Percentiles rank a stretch among this genome's conserved stretches.
Evolutionary conservation across 2,888 invertebrate species (phyloP).

Genomic region (Drosophila fungiperda): DNA sequence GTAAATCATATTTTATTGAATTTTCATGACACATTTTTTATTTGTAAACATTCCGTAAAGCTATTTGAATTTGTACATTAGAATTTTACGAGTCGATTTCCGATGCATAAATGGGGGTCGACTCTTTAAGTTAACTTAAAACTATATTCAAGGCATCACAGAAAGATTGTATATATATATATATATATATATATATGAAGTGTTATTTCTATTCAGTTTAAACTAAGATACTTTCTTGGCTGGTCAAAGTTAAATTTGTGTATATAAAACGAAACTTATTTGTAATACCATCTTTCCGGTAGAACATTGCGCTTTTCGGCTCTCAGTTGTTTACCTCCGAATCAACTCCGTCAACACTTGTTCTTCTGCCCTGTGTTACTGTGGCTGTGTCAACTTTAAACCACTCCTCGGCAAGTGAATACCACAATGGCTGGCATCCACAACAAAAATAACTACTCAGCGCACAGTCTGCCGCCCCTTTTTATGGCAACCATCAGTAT

Average conservation of each 20-base stretch:
- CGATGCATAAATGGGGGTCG: neutral
- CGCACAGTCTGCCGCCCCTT: constrained; percentile 76
- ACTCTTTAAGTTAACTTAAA: constrained; percentile 11
- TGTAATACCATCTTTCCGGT: constrained; percentile 14
- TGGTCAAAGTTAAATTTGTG: constrained; percentile 20
- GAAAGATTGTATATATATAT: constrained; percentile 8
- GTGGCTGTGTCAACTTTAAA: constrained; percentile 70
- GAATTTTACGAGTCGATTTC: constrained; percentile 18
- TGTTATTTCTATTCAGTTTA: constrained; percentile 10
- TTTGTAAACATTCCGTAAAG: constrained; percentile 64
- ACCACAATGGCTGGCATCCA: constrained; percentile 61
- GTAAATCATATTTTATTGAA: constrained; percentile 81
- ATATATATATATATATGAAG: neutral
- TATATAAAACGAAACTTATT: constrained; percentile 24
- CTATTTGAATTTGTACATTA: constrained; percentile 38
- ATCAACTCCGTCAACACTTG: constrained; percentile 64
- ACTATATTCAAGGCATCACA: constrained; percentile 20
- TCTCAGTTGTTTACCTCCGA: constrained; percentile 70
- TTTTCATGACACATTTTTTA: constrained; percentile 77
- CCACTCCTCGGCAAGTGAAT: constrained; percentile 66
- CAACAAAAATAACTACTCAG: constrained; percentile 49
- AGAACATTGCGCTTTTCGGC: constrained; percentile 59
- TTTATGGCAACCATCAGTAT: constrained; percentile 68
- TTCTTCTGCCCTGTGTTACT: constrained; percentile 14
- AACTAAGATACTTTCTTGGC: neutral